These are phyloP conservation scores for Drosophila neonasuta DNA, from an alignment of 2,888 invertebrate species.

Conservation along the genomic window DNA sequence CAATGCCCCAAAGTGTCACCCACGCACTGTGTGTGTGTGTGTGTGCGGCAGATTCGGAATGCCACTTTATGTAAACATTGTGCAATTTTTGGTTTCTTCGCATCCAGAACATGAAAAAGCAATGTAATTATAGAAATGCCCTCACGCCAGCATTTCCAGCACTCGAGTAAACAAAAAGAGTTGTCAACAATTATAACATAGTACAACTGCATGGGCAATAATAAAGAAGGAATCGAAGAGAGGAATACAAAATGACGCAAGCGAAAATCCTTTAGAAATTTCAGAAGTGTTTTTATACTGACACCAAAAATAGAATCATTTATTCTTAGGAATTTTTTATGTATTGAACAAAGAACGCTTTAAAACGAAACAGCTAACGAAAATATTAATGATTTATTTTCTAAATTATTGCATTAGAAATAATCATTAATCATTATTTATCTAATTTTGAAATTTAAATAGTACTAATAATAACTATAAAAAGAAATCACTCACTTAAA, in stretches of 20 bases:
- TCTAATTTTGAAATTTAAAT: too few relatives aligned
- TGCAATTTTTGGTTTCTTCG: slow-evolving; percentile 35
- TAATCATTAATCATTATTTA: too few relatives aligned
- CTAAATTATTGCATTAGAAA: too few relatives aligned
- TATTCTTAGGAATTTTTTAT: too few relatives aligned
- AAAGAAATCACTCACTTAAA: too few relatives aligned
- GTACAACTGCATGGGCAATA: neutral
- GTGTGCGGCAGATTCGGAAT: slow-evolving; percentile 19
- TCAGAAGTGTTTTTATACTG: neutral
- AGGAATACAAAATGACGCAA: too few relatives aligned
- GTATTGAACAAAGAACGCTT: too few relatives aligned
- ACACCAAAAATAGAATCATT: too few relatives aligned
- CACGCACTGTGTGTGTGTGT: slow-evolving; percentile 28
- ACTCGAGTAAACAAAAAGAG: slow-evolving; percentile 12
- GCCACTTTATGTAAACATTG: slow-evolving; percentile 38
- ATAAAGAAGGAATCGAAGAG: neutral
- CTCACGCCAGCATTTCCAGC: slow-evolving; percentile 8
- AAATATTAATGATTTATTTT: too few relatives aligned
- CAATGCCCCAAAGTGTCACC: slow-evolving; percentile 19
- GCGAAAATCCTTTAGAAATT: neutral
- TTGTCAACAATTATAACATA: slow-evolving; percentile 6
- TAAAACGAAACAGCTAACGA: too few relatives aligned
- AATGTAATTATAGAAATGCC: slow-evolving; percentile 46
- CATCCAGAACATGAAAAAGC: slow-evolving; percentile 28
- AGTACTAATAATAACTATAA: too few relatives aligned